These are phyloP conservation scores for Ormyrus pomaceus DNA, from an alignment of 2,888 invertebrate species.

Conservation along the genomic window DNA sequence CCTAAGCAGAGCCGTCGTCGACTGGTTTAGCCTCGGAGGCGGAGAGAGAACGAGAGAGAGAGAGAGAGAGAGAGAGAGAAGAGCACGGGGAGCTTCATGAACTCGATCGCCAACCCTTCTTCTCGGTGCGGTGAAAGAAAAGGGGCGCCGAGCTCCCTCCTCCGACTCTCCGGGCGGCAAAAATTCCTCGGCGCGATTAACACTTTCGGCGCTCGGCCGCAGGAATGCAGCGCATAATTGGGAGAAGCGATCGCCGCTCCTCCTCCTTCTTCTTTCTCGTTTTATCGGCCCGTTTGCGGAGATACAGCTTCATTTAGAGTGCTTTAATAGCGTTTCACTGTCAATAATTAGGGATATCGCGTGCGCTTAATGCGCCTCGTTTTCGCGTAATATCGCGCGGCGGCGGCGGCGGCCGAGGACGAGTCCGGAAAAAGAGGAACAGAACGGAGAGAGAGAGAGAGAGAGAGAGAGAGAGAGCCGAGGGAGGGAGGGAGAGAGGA, in stretches of 20 bases:
- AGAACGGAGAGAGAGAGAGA: neutral
- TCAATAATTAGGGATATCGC: constrained; percentile 54
- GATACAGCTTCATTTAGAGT: constrained; percentile 53
- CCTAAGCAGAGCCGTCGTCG: constrained; percentile 71
- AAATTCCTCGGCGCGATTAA: constrained; percentile 51
- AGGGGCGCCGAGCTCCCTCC: neutral
- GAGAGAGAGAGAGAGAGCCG: neutral
- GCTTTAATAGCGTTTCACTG: constrained; percentile 55
- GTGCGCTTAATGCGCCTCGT: constrained; percentile 31
- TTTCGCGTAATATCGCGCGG: constrained; percentile 8
- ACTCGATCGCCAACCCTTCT: constrained; percentile 73
- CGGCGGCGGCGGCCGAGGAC: neutral
- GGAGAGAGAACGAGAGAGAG: neutral
- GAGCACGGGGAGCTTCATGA: constrained; percentile 68
- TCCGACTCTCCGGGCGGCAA: constrained; percentile 19
- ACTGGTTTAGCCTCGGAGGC: constrained; percentile 68
- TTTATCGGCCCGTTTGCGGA: neutral
- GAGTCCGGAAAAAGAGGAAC: neutral
- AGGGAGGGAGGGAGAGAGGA: too few species aligned
- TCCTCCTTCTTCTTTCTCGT: constrained; percentile 13
- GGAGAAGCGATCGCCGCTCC: constrained; percentile 15
- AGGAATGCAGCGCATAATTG: constrained; percentile 53
- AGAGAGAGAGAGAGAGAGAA: too few species aligned
- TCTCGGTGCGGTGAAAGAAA: neutral
- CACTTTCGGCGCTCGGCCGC: constrained; percentile 37